Conservation (phyloP, 1,140 invertebrate species). For the Pentalonia nigronervosa region DNA sequence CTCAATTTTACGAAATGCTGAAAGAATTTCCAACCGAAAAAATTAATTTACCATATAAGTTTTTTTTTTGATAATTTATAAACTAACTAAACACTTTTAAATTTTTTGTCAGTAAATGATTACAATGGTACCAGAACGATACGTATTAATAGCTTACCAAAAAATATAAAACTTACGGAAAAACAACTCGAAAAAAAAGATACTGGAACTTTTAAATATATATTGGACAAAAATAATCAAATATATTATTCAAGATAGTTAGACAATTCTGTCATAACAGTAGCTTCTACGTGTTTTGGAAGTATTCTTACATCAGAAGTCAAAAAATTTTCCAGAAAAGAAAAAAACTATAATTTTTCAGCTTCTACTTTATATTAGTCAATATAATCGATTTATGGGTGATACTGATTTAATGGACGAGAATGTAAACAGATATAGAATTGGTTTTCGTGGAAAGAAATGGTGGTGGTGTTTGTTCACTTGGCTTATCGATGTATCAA, state of each 20-base stretch:
- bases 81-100: neutral
- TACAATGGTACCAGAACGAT: neutral
- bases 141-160: neutral
- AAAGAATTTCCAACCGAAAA: neutral
- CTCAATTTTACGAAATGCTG: neutral
- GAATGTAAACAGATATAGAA: constrained; percentile 59
- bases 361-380: neutral
- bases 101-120: neutral
- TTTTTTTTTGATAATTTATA: neutral
- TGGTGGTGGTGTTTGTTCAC: constrained; percentile 59
- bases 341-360: neutral
- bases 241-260: neutral
- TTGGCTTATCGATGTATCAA: neutral
- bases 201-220: neutral
- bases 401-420: constrained; percentile 60
- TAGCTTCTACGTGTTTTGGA: neutral
- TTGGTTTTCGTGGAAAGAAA: constrained; percentile 60
- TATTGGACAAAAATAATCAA: neutral
- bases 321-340: neutral
- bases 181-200: neutral
- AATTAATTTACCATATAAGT: neutral
- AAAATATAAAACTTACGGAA: neutral
- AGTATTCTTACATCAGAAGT: neutral
- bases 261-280: constrained; percentile 23
- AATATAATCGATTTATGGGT: constrained; percentile 32